Base-by-base conservation (phyloP, 2,888 invertebrate genomes). In the Belgica antarctica region DNA sequence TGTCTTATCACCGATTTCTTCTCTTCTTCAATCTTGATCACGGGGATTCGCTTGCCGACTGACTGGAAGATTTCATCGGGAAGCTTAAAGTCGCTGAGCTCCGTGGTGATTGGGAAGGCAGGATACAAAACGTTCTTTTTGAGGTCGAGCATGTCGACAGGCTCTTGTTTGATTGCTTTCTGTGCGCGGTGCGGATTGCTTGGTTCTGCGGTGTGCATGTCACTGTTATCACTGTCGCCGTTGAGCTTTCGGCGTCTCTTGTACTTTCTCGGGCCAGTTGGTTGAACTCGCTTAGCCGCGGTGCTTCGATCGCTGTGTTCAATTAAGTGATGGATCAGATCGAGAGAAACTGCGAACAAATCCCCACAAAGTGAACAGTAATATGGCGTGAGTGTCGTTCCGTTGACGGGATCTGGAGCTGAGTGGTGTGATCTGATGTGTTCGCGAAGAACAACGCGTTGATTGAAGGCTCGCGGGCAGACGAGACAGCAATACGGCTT, bases 401-500 rank as follows among this genome's bases (percentile, higher is more conserved):
- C 87, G 59, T 83, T 83, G 72, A 88, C 86, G 0, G 87, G 83
- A 80, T 91, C 91, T 10, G 90, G 86, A 7, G 89, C 90, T 0
- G 92, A 92, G 80, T 92, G 92, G 79, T 92, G 92, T 10, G 90
- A 90, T 70, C 92, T 84, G 61, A 92, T 91, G 76, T 92, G 92
- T 75, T 92, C 92, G 1, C 92, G 83, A 31, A 92, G 80, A 27
- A 92, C 92, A 0, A 92, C 92, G 74, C 91, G 86, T 78, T 92
- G 92, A 81, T 92, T 92, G 79, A 92, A 92, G 27, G 92, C 92
- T 71, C 92, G 86, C 17, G 91, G 90, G 74, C 92, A 92, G 57
- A 92, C 91, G 0, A 92, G 90, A 76, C 92, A 92, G 7, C 89
- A 92, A 76, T 92, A 92, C 0, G 92, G 92, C 76, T 92, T 92